Base-by-base conservation (phyloP, 2,113 vertebrate genomes). In the Lipotes vexillifer region DNA sequence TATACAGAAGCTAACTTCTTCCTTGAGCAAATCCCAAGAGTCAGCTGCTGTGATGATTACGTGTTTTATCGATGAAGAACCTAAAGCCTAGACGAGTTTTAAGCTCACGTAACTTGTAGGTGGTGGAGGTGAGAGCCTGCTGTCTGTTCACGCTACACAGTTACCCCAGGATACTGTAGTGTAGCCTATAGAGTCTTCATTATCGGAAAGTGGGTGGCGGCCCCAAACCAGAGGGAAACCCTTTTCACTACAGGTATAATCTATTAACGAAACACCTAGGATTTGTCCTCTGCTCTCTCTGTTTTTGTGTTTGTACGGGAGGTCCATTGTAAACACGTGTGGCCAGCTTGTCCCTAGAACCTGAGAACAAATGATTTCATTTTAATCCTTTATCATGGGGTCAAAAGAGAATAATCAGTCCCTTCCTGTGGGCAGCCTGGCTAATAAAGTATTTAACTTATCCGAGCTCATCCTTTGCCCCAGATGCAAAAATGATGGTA, bases 61-160 rank as follows among this genome's bases (percentile, higher is more conserved):
- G 0, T 33, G n/a, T 21, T 33, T 66, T n/a, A 29, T 23, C 29
- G 15, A 36, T 17, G 49, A 61, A 68, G n/a, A 72, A 8, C 77
- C 82, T 3, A 65, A 23, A 71, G 15, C 17, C 27, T 31, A 49
- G 46, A 55, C 1, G 31, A 21, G 6, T 31, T 11, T 17, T 33
- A 13, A 65, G 33, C 59, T 23, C 68, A 20, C 8, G 3, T 21
- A 46, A 0, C 72, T 31, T 33, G 33, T 20, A 36, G 18, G 90
- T 29, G 61, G 11, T 38, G 63, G 25, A 14, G 38, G 29, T 59
- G 52, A 36, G 38, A 18, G 41, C 71, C 12, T 36, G 5, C n/a
- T 13, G 25, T 36, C 27, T 23, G 25, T 23, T 77, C 49, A n/a
- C 3, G 3, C 25, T 6, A 2, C 25, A 8, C 5, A 0, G 1